Percentiles rank a stretch among this genome's conserved stretches.
Conservation (phyloP, 1,140 invertebrate genomes). For the Zaprionus ghesquierei region DNA sequence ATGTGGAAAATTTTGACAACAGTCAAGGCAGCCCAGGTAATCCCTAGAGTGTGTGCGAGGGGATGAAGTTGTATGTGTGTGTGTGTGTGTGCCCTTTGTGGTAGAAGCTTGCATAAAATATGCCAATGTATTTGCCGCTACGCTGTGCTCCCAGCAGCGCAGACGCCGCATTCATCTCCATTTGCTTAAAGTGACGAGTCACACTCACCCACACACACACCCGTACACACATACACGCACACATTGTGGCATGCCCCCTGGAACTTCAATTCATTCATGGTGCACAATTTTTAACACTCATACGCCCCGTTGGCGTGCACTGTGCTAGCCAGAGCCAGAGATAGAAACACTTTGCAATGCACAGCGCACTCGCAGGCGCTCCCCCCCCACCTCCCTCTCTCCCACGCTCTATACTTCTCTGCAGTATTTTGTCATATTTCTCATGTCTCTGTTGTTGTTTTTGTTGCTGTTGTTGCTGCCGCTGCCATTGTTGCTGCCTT, state of each 20-base stretch:
- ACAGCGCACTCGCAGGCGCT: neutral
- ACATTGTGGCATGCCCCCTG: constrained; percentile 39
- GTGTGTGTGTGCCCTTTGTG: constrained; percentile 41
- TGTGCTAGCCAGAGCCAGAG: constrained; percentile 2
- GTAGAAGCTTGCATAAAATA: constrained; percentile 74
- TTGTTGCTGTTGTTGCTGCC: constrained; percentile 29
- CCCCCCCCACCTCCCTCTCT: neutral
- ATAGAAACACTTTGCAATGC: constrained; percentile 52
- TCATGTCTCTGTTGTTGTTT: constrained; percentile 17
- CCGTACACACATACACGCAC: constrained; percentile 1
- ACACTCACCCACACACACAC: constrained; percentile 29
- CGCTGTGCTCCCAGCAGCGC: constrained; percentile 34
- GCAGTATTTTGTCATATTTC: constrained; percentile 75
- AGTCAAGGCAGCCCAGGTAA: neutral
- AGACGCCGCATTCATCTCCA: constrained; percentile 74
- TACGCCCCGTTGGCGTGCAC: constrained; percentile 63
- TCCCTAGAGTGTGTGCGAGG: too few species aligned
- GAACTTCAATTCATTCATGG: constrained; percentile 72
- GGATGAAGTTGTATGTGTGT: neutral
- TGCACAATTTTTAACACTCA: constrained; percentile 78
- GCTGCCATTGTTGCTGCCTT: constrained; percentile 57
- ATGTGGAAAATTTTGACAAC: constrained; percentile 21
- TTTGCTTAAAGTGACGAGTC: constrained; percentile 73
- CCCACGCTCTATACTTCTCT: neutral
- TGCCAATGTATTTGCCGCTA: constrained; percentile 57